Percentiles rank a stretch among this genome's conserved stretches.
Evolutionary conservation across 2,113 vertebrate genomes (phyloP).

Genomic region (Hippopotamus amphibius): DNA sequence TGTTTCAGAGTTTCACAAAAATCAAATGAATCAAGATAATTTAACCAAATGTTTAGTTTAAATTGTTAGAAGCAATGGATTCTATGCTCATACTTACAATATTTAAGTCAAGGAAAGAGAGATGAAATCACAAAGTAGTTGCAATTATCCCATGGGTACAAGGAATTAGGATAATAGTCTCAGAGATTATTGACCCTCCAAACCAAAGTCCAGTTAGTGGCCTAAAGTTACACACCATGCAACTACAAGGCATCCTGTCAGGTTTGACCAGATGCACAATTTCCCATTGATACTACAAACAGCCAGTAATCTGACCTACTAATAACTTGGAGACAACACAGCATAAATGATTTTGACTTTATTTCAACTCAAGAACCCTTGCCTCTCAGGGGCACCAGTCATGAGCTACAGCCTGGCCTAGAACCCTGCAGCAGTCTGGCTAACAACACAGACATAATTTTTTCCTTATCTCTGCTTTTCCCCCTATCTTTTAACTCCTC

Average conservation of each 20-base stretch:
- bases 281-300: not conserved
- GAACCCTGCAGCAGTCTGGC: not conserved
- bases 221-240: not conserved
- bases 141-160: not conserved
- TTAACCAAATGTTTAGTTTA: not conserved
- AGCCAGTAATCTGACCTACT: not conserved
- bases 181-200: not conserved
- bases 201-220: not conserved
- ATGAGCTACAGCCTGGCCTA: not conserved
- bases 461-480: not conserved
- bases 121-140: not conserved
- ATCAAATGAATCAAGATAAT: slow-evolving; percentile 8
- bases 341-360: not conserved
- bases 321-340: not conserved
- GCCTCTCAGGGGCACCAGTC: not conserved
- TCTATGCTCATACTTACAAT: not conserved
- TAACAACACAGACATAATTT: not conserved
- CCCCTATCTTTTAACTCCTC: not conserved
- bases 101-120: not conserved
- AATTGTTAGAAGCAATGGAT: not conserved
- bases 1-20: not conserved
- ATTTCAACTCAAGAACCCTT: not conserved
- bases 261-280: not conserved
- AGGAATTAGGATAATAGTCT: not conserved
- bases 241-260: not conserved